Base-by-base conservation (phyloP, 2,888 invertebrate species). In the Limenitis camilla region DNA sequence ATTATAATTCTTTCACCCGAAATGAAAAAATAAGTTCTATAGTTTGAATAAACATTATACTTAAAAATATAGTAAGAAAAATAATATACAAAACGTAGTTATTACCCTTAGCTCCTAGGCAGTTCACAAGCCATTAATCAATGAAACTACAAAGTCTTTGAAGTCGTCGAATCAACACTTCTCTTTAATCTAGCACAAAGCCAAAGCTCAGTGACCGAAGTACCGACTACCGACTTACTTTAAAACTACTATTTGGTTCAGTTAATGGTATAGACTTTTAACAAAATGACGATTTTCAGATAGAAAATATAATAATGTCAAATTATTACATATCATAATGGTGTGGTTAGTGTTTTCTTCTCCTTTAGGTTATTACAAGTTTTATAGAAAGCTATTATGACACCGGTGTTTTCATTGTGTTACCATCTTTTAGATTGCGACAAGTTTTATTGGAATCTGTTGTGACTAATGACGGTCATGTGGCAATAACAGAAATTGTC, bases 161-260 rank as follows among this genome's bases (percentile, higher is more conserved):
- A 45, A 30, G 45, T 45, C 39, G 39, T n/a, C 39, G 47, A 47
- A 54, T 47, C 47, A 51, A 51, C 39, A 46, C 50, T 47, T 46
- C 46, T 42, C 29, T 32, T 46, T 47, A 51, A 54, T 38, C 46
- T 35, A 40, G 41, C 39, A 54, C 50, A 51, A 54, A 46, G 54
- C 30, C 38, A 54, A 54, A 39, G 43, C 51, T 50, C 47, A 42
- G 46, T 51, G 46, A 47, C 40, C 47, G 31, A 36, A 36, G 42
- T 43, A 32, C 5, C 19, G 19, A 29, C 19, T 19, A 51, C 40
- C 51, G 44, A 44, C 39, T 50, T 19, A 28, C 32, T 50, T 39
- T 8, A 44, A 49, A 45, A 39, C 27, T 53, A 40, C 9, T 19
- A 45, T 41, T 53, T 46, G 19, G 5, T 29, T 43, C n/a, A 52